phyloP scores from a whole-genome alignment of 2,888 invertebrate species.

The Cantharis rustica region DNA sequence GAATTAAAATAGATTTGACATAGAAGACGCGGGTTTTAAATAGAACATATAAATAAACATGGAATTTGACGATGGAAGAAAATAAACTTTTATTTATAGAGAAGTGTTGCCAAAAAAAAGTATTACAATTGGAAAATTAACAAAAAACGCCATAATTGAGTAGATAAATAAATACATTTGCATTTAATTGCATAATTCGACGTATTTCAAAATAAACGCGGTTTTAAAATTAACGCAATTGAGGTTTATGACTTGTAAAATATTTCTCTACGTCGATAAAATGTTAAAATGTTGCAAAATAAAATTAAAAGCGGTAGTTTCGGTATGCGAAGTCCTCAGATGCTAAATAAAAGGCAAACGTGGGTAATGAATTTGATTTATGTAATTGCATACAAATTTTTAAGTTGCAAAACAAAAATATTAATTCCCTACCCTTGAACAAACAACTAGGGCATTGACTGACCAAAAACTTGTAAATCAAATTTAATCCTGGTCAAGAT shows the following conservation, averaged over 20 bases:
- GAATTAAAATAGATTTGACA: constrained; percentile 6
- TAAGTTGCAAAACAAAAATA: too few species aligned
- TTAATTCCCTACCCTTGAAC: too few species aligned
- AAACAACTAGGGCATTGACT: too few species aligned
- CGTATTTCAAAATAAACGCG: not conserved
- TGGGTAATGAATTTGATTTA: too few species aligned
- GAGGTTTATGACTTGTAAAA: not conserved
- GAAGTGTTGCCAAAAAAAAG: constrained; percentile 5
- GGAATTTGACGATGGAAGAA: constrained; percentile 18
- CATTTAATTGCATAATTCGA: not conserved
- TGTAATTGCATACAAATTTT: too few species aligned
- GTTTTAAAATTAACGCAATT: not conserved
- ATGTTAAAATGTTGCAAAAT: not conserved
- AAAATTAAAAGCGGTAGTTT: not conserved
- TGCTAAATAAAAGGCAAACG: too few species aligned
- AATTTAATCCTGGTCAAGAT: not conserved
- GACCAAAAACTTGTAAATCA: too few species aligned
- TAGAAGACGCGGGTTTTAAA: constrained; percentile 5
- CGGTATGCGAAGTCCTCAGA: too few species aligned
- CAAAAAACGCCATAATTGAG: not conserved
- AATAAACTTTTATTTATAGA: constrained; percentile 8
- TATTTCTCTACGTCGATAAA: not conserved
- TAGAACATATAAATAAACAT: constrained; percentile 19
- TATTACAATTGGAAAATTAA: not conserved
- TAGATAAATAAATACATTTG: not conserved